Evolutionary conservation across 2,888 invertebrate genomes (phyloP).

Genomic region (Clitarchus hookeri): DNA sequence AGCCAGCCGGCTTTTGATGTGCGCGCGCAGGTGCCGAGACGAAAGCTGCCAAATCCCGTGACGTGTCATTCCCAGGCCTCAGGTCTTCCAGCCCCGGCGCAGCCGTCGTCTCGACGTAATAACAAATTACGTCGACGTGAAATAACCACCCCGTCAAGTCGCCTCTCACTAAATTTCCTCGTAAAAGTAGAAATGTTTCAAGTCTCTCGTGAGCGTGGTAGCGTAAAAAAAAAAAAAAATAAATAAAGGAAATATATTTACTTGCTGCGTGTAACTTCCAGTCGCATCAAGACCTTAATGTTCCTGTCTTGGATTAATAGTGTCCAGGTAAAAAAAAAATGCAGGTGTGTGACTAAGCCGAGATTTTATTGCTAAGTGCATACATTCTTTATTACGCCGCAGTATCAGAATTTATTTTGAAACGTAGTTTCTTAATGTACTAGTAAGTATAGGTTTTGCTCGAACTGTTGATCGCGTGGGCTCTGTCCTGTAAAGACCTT

Average conservation of each 20-base stretch:
- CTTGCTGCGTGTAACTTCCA: neutral
- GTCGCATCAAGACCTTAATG: neutral
- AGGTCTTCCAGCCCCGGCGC: too few species aligned
- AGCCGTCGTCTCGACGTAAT: neutral
- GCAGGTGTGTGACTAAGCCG: neutral
- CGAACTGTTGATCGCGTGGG: too few species aligned
- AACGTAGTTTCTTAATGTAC: too few species aligned
- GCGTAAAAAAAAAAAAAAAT: neutral
- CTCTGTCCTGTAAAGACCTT: too few species aligned
- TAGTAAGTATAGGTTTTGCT: too few species aligned
- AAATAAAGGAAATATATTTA: neutral
- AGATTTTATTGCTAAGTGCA: neutral
- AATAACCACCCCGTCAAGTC: neutral
- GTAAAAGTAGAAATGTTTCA: neutral
- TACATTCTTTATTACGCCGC: neutral
- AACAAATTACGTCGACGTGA: neutral
- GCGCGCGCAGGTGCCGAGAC: constrained; percentile 8
- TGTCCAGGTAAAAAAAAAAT: neutral
- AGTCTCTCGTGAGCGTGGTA: neutral
- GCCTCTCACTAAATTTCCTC: neutral
- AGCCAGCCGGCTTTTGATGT: neutral
- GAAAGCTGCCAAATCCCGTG: neutral
- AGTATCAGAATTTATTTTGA: neutral
- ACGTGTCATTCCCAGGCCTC: neutral
- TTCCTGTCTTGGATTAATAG: neutral